Percentiles rank a stretch among this genome's conserved stretches.
These are phyloP conservation scores for Nyctereutes procyonoides DNA, from an alignment of 2,113 vertebrate species.

Conservation along the genomic window DNA sequence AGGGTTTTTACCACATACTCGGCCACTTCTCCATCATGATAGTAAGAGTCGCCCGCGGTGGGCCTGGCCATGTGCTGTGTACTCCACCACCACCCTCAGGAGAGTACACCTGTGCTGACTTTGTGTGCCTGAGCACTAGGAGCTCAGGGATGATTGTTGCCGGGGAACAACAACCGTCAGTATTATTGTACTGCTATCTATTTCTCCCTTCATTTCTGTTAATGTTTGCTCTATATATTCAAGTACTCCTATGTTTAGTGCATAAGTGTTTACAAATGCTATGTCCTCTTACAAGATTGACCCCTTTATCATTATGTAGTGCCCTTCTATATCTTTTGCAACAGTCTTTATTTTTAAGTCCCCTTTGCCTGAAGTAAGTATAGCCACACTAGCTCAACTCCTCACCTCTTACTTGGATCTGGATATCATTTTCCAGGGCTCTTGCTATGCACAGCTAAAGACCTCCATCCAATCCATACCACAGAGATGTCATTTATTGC, in stretches of 20 bases:
- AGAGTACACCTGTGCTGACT: background rate
- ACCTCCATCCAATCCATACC: constrained; percentile 51
- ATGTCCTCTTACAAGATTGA: background rate
- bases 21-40: too few species aligned
- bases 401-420: background rate
- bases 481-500: constrained; percentile 74
- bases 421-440: background rate
- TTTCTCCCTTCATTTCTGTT: background rate
- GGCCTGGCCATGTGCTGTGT: too few species aligned
- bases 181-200: background rate
- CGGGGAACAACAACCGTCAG: too few species aligned
- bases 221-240: background rate
- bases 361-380: background rate
- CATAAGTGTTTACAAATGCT: background rate
- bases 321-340: background rate
- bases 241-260: background rate
- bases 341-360: background rate
- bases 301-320: background rate
- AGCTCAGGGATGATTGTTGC: background rate
- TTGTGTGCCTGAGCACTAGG: background rate
- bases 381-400: background rate
- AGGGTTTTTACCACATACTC: too few species aligned
- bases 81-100: background rate
- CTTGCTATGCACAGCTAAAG: background rate
- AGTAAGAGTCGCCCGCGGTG: background rate